Percentiles rank a stretch among this genome's conserved stretches.
These are phyloP conservation scores for Conchocele bisecta DNA, from an alignment of 2,888 invertebrate species.

Conservation along the genomic window DNA sequence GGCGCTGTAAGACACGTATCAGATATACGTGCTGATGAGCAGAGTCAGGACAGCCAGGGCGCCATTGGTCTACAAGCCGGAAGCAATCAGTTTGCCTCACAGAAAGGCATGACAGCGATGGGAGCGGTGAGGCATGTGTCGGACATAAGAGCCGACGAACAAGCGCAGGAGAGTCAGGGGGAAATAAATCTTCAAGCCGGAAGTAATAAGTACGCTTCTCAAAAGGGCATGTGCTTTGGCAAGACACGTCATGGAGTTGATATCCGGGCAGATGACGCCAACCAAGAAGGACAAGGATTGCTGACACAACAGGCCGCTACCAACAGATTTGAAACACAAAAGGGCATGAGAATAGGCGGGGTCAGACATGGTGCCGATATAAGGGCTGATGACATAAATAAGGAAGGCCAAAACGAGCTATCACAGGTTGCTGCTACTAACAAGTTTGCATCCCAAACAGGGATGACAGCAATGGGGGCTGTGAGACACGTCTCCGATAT, in stretches of 20 bases:
- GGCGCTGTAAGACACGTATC: conserved; percentile 77
- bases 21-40: conserved; percentile 78
- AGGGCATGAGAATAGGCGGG: conserved; percentile 77
- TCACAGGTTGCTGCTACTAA: conserved; percentile 80
- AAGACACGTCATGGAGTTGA: conserved; percentile 78
- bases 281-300: conserved; percentile 72
- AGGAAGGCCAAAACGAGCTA: conserved; percentile 75
- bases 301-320: conserved; percentile 78
- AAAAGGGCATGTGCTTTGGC: conserved; percentile 80
- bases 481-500: conserved; percentile 49
- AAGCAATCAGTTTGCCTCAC: conserved; percentile 79
- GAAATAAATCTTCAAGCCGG: conserved; percentile 79
- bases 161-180: conserved; percentile 66
- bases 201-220: conserved; percentile 78
- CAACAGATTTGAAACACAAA: conserved; percentile 78
- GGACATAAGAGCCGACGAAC: conserved; percentile 78
- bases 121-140: conserved; percentile 79
- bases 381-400: conserved; percentile 72
- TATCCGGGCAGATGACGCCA: conserved; percentile 77
- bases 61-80: conserved; percentile 79
- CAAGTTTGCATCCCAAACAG: conserved; percentile 80
- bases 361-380: conserved; percentile 79
- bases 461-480: conserved; percentile 62
- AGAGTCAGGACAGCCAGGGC: conserved; percentile 70
- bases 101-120: conserved; percentile 79